A percentile compares a stretch with the other conserved stretches of the same genome.
Evolutionary conservation across 2,888 invertebrate species (phyloP).

Genomic region (Choreutis nemorana): DNA sequence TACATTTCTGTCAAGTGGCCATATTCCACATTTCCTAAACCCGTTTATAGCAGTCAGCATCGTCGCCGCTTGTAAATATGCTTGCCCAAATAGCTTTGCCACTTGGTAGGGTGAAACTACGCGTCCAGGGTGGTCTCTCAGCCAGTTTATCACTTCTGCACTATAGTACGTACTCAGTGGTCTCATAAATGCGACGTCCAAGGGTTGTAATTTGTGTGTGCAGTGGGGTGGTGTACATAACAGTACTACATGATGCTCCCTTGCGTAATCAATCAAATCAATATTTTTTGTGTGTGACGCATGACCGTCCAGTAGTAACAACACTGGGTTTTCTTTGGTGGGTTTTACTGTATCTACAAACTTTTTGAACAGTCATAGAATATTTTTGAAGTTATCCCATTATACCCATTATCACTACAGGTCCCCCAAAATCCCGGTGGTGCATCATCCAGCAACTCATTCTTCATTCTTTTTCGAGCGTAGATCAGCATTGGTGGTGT

Average conservation of each 20-base stretch:
- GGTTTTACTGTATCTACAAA: conserved; percentile 18
- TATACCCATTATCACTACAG: conserved; percentile 12
- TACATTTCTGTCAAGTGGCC: conserved; percentile 15
- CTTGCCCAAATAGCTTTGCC: conserved; percentile 17
- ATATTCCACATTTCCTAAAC: conserved; percentile 19
- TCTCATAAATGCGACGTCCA: conserved; percentile 18
- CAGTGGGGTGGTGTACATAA: conserved; percentile 25
- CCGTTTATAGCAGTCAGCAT: conserved; percentile 17
- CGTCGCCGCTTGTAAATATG: conserved; percentile 17
- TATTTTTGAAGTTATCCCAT: conserved; percentile 20
- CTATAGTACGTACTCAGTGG: conserved; percentile 18
- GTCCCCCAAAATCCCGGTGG: conserved; percentile 16
- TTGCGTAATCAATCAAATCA: conserved; percentile 18
- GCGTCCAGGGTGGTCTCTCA: conserved; percentile 17
- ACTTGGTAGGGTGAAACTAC: conserved; percentile 18
- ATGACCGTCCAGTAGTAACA: conserved; percentile 29
- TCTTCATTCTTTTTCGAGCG: conserved; percentile 17
- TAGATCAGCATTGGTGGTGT: conserved; percentile 21
- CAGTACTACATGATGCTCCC: conserved; percentile 21
- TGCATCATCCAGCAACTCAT: conserved; percentile 17
- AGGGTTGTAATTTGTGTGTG: conserved; percentile 22
- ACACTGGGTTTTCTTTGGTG: conserved; percentile 14
- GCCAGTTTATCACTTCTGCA: conserved; percentile 16
- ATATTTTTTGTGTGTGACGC: conserved; percentile 11
- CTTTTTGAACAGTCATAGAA: conserved; percentile 20